Evolutionary conservation across 2,113 vertebrate species (phyloP).

Genomic region (Lepisosteus osseus): DNA sequence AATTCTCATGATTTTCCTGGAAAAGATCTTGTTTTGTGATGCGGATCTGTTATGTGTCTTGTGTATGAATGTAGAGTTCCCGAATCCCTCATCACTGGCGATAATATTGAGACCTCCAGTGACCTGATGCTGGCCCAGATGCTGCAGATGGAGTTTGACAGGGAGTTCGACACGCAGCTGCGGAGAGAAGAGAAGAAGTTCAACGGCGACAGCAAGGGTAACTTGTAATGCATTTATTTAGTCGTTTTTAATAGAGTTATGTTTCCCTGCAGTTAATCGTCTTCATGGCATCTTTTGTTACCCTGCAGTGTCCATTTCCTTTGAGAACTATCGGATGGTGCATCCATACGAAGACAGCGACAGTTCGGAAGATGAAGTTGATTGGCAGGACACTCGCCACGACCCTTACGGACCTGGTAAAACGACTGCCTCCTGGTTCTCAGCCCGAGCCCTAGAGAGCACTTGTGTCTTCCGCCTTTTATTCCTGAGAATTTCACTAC

Average conservation of each 20-base stretch:
- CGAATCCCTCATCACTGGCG: slow-evolving; percentile 63
- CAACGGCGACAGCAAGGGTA: slow-evolving; percentile 97
- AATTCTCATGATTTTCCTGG: neutral
- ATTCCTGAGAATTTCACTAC: too few relatives aligned
- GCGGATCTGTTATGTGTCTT: neutral
- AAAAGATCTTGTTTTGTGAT: neutral
- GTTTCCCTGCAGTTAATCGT: neutral
- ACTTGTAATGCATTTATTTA: neutral
- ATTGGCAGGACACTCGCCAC: slow-evolving; percentile 93
- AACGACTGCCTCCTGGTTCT: neutral
- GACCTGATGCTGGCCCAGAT: slow-evolving; percentile 94
- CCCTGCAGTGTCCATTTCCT: slow-evolving; percentile 90
- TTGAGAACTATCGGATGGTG: slow-evolving; percentile 94
- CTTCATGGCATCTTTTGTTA: slow-evolving; percentile 17
- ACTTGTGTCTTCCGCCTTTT: too few relatives aligned
- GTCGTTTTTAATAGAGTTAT: neutral
- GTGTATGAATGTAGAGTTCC: slow-evolving; percentile 51
- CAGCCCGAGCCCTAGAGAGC: too few relatives aligned
- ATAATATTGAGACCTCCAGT: slow-evolving; percentile 78
- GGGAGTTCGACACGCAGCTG: slow-evolving; percentile 91
- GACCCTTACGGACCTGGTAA: slow-evolving; percentile 89
- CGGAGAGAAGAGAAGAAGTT: slow-evolving; percentile 91
- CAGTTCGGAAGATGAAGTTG: slow-evolving; percentile 94
- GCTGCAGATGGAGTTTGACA: slow-evolving; percentile 96
- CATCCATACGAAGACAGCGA: slow-evolving; percentile 91